Conservation (phyloP, 2,888 invertebrate genomes). For the Automeris io region DNA sequence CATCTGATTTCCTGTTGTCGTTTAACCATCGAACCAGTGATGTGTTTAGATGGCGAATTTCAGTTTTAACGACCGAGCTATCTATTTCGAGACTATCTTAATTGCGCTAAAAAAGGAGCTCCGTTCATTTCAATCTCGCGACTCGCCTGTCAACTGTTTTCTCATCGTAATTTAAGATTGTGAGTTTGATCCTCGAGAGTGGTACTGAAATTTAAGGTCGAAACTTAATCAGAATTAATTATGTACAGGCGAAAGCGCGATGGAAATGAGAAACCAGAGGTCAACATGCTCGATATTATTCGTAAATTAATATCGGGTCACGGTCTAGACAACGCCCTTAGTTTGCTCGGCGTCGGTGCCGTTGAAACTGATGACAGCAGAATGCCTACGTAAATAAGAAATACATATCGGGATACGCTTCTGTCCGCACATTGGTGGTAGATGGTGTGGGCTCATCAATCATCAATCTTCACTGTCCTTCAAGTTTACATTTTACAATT, state of each 20-base stretch:
- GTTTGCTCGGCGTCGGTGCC: constrained; percentile 57
- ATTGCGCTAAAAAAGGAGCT: too few relatives aligned
- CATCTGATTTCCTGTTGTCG: too few relatives aligned
- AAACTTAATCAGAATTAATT: background rate
- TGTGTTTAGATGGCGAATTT: too few relatives aligned
- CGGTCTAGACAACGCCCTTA: constrained; percentile 53
- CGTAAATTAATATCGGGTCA: constrained; percentile 63
- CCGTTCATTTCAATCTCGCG: too few relatives aligned
- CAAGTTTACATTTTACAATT: constrained; percentile 1
- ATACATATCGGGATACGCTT: constrained; percentile 32
- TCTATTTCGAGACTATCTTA: too few relatives aligned
- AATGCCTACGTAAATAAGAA: constrained; percentile 51
- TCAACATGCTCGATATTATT: constrained; percentile 46
- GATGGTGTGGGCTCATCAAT: constrained; percentile 34
- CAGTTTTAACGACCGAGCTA: too few relatives aligned
- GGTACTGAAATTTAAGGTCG: background rate
- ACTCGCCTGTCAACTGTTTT: too few relatives aligned
- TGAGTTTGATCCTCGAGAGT: background rate
- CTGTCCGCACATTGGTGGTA: constrained; percentile 32
- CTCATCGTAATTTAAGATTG: too few relatives aligned
- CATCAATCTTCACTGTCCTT: constrained; percentile 8
- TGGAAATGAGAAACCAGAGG: constrained; percentile 44
- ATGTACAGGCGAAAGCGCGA: constrained; percentile 52
- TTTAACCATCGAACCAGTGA: too few relatives aligned
- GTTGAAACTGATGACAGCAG: constrained; percentile 40